Percentiles rank a stretch among this genome's conserved stretches.
Conservation (phyloP, 2,797 vertebrate species). For the Kryptopterus vitreolus region DNA sequence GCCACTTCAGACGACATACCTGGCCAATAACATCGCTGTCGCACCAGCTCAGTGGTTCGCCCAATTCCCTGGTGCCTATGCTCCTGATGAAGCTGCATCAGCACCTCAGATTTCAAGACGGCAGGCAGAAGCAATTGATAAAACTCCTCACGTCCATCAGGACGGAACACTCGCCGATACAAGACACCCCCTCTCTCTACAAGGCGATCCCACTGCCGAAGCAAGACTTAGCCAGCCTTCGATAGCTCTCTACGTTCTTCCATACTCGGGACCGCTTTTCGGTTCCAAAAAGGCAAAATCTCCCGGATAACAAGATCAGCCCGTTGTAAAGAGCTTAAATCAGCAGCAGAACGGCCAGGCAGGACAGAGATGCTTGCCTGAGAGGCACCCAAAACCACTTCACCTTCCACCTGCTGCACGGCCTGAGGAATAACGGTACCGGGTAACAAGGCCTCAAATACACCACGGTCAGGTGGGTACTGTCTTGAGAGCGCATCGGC, state of each 20-base stretch:
- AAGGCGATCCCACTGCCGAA: neutral
- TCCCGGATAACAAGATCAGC: neutral
- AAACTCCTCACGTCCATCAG: neutral
- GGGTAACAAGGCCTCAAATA: neutral
- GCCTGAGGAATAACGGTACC: neutral
- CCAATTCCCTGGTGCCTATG: neutral
- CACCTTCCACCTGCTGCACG: neutral
- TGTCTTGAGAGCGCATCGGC: neutral
- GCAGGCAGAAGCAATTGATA: neutral
- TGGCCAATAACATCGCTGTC: neutral
- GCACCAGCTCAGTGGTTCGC: neutral
- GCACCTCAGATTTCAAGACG: neutral
- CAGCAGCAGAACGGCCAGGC: too few species aligned
- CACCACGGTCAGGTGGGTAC: too few species aligned
- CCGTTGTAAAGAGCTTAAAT: too few species aligned
- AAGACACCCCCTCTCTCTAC: neutral
- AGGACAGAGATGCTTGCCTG: too few species aligned
- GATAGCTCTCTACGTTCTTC: neutral
- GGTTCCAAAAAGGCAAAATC: neutral
- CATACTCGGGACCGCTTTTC: fast-evolving
- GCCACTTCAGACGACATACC: neutral
- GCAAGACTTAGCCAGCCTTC: fast-evolving
- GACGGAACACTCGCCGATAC: neutral
- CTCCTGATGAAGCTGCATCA: neutral
- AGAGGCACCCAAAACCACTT: too few species aligned